Conservation (phyloP, 2,888 invertebrate species). For the Ochropacha duplaris region DNA sequence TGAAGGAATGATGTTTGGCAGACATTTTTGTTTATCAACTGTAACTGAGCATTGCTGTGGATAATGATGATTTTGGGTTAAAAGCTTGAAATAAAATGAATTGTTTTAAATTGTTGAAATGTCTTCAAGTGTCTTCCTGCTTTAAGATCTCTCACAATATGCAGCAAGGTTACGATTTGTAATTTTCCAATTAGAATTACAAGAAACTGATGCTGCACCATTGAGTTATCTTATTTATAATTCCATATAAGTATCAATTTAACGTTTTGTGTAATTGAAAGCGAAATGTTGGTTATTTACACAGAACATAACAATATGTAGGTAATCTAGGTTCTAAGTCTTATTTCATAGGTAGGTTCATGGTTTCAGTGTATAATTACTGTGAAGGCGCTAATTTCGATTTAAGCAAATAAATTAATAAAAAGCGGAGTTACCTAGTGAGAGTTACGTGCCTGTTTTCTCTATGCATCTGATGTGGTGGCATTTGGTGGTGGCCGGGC, state of each 20-base stretch:
- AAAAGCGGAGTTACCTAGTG: constrained; percentile 76
- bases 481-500: constrained; percentile 84
- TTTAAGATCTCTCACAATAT: no score
- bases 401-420: constrained; percentile 53
- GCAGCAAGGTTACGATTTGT: no score
- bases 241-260: neutral
- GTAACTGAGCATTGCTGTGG: no score
- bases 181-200: no score
- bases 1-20: no score
- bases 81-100: no score
- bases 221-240: neutral
- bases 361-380: neutral
- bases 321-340: no score
- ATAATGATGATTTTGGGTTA: no score
- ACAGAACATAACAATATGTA: neutral
- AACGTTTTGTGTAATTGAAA: neutral
- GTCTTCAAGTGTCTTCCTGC: no score
- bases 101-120: no score
- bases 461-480: constrained; percentile 86
- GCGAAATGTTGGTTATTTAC: neutral
- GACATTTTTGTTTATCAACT: no score
- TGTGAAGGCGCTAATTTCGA: neutral
- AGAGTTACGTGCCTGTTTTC: constrained; percentile 84
- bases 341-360: neutral
- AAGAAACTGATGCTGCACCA: constrained; percentile 11